Base-by-base conservation (phyloP, 2,888 invertebrate genomes). In the Mythimna ferrago region DNA sequence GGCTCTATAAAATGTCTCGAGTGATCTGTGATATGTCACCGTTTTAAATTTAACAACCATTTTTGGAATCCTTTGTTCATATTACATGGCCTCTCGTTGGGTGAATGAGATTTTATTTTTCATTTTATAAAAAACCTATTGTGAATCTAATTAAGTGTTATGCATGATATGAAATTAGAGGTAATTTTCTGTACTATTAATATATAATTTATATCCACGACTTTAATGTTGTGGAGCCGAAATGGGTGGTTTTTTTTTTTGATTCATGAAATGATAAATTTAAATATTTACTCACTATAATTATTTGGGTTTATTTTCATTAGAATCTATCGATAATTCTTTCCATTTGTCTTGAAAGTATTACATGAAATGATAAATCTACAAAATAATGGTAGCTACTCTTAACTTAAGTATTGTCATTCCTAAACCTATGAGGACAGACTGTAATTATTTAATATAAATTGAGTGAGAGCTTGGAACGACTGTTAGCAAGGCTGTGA, bases 401-500 rank as follows among this genome's bases (percentile, higher is more conserved):
- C 90, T 90, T 78, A 86, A 89, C 86, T 86, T 89, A 85, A 88
- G 86, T 86, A 86, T 90, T 89, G 90, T 95, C 95, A 95, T 95
- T 95, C 95, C 95, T 94, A 92, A 90, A 92, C 90, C 89, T 87
- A 73, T 89, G 86, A 87, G 91, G 92, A 90, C 92, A 91, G 93
- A 93, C 92, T 93, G 92, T 92, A 91, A 87, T 87, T 88, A 88
- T 86, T 88, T 86, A 83, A 83, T 84, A 80, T 87, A 86, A 86
- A 89, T 84, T 88, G 93, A 93, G 93, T 93, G 94, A 93, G 93
- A 93, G 94, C 90, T 92, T 92, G 92, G 91, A 92, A 92, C 93
- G 94, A 95, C 93, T 95, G 93, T 93, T 82, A 93, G 95, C 87
- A 93, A 94, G 96, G 96, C 96, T 96, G 96, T 96, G 96, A 96